These are phyloP conservation scores for Agelastica alni DNA, from an alignment of 2,888 invertebrate genomes.

Conservation along the genomic window DNA sequence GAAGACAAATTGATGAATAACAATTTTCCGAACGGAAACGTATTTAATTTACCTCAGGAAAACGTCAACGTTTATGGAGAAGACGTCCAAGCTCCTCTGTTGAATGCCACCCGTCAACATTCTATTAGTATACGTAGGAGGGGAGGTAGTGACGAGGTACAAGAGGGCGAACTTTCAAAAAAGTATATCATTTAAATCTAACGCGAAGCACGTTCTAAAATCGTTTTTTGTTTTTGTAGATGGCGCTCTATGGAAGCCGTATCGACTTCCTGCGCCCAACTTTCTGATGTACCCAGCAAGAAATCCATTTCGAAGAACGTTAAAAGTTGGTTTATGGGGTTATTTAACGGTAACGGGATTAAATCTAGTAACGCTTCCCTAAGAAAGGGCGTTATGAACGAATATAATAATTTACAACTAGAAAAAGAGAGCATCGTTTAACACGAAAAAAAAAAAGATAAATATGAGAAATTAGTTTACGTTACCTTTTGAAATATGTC, in stretches of 20 bases:
- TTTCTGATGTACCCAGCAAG: conserved; percentile 59
- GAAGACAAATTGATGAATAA: conserved; percentile 59
- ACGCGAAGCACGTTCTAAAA: background rate
- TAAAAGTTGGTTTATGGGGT: conserved; percentile 72
- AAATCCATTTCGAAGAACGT: conserved; percentile 67
- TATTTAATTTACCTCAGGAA: conserved; percentile 49
- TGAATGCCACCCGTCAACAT: conserved; percentile 46
- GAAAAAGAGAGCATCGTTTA: conserved; percentile 66
- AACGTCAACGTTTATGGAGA: conserved; percentile 42
- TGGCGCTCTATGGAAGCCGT: conserved; percentile 82
- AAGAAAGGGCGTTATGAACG: conserved; percentile 60
- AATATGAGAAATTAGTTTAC: too few species aligned
- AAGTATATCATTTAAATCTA: conserved; percentile 31
- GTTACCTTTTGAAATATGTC: too few species aligned
- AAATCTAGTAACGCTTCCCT: conserved; percentile 67
- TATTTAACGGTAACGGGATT: conserved; percentile 74
- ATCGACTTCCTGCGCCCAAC: conserved; percentile 49
- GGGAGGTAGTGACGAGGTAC: conserved; percentile 51
- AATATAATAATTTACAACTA: conserved; percentile 61
- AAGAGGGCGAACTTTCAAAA: conserved; percentile 48
- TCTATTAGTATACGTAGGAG: conserved; percentile 48
- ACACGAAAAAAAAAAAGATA: too few species aligned
- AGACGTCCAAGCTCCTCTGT: conserved; percentile 56
- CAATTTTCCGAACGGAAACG: conserved; percentile 62
- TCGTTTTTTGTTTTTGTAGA: conserved; percentile 47